phyloP scores from a whole-genome alignment of 2,888 invertebrate species.

The Barypeithes pellucidus region DNA sequence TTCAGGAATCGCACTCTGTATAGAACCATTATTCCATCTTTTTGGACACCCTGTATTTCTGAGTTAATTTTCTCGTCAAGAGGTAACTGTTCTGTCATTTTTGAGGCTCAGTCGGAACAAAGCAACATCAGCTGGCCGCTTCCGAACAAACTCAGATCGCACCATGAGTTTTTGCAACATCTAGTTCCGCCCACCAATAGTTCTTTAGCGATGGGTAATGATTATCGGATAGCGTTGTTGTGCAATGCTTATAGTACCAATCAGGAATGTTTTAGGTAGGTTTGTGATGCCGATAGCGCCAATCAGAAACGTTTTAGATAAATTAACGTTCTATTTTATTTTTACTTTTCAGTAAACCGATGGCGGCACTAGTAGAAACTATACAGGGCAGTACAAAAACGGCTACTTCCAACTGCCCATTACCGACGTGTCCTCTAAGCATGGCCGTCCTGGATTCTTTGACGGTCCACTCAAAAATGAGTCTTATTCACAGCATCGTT shows the following conservation, averaged over 20 bases:
- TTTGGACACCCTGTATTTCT: background rate
- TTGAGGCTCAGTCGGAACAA: slow-evolving; percentile 85
- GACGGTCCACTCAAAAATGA: slow-evolving; percentile 97
- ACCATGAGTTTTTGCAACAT: slow-evolving; percentile 87
- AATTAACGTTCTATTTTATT: slow-evolving; percentile 27
- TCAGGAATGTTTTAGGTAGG: slow-evolving; percentile 80
- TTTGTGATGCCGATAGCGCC: slow-evolving; percentile 95
- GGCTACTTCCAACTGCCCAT: slow-evolving; percentile 56
- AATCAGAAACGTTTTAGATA: slow-evolving; percentile 85
- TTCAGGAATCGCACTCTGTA: too few species aligned
- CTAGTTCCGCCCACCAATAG: slow-evolving; percentile 82
- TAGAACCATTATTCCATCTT: too few species aligned
- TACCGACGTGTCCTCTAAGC: slow-evolving; percentile 88
- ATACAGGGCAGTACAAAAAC: slow-evolving; percentile 77
- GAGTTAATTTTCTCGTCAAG: background rate
- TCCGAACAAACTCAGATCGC: slow-evolving; percentile 65
- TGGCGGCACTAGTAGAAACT: slow-evolving; percentile 93
- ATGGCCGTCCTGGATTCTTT: slow-evolving; percentile 93
- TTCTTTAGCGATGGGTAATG: slow-evolving; percentile 84
- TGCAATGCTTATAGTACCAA: slow-evolving; percentile 98
- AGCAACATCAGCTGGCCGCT: slow-evolving; percentile 73
- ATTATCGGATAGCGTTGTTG: slow-evolving; percentile 91
- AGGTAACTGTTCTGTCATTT: slow-evolving; percentile 16
- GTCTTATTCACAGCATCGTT: slow-evolving; percentile 78
- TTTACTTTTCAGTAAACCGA: slow-evolving; percentile 91